Percentiles rank a stretch among this genome's conserved stretches.
Conservation (phyloP, 1,140 invertebrate genomes). For the Babylonia areolata region DNA sequence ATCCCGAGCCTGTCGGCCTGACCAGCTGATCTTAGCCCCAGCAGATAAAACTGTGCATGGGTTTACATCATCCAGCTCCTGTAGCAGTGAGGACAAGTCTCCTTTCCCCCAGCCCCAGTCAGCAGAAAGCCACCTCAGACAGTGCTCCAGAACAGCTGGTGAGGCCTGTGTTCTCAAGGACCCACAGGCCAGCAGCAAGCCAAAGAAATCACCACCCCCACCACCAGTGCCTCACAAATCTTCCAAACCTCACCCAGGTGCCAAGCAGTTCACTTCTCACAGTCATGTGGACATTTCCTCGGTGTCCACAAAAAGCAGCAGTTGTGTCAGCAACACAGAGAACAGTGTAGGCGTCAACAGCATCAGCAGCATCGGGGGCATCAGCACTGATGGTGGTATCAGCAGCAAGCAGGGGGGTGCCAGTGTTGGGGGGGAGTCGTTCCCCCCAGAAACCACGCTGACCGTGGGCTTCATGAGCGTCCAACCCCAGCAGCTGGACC, state of each 20-base stretch:
- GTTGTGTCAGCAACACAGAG: neutral
- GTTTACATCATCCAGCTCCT: slow-evolving; percentile 59
- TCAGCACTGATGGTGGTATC: neutral
- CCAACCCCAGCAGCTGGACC: neutral
- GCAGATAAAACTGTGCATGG: slow-evolving; percentile 65
- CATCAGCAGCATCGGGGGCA: neutral
- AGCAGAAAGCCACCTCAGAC: neutral
- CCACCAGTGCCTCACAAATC: slow-evolving; percentile 55
- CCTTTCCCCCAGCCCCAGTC: slow-evolving; percentile 22
- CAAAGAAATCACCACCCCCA: slow-evolving; percentile 58
- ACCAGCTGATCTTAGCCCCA: slow-evolving; percentile 62
- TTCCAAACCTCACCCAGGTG: neutral
- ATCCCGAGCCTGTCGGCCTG: slow-evolving; percentile 49
- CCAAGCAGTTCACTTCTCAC: slow-evolving; percentile 4
- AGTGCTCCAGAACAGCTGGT: neutral
- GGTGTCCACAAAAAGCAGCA: slow-evolving; percentile 8
- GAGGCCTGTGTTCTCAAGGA: neutral
- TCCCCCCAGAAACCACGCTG: slow-evolving; percentile 27
- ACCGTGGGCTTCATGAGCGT: slow-evolving; percentile 30
- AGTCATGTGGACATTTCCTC: slow-evolving; percentile 11
- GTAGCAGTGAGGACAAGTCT: slow-evolving; percentile 46
- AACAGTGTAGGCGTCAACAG: neutral
- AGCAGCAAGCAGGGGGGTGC: neutral
- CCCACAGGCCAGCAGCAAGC: slow-evolving; percentile 23
- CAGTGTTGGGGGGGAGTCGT: neutral